phyloP scores from a whole-genome alignment of 2,797 vertebrate genomes.

The Dicrostonyx torquatus region DNA sequence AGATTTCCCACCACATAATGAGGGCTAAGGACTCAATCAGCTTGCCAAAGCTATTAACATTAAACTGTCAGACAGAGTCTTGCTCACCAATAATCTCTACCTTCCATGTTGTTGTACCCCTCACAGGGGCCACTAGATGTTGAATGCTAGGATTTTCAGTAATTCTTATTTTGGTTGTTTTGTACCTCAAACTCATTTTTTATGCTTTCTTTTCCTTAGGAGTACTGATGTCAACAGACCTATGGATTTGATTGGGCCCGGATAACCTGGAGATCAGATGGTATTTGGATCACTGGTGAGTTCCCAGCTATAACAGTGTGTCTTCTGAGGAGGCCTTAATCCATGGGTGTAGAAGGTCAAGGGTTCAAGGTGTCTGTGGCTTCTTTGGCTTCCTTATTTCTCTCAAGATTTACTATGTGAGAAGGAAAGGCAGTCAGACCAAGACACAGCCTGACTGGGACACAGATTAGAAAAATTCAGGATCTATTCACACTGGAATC shows the following conservation, averaged over 20 bases:
- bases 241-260: neutral
- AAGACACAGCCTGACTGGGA: neutral
- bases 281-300: neutral
- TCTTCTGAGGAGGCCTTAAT: neutral
- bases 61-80: no score
- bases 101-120: no score
- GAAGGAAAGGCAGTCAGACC: neutral
- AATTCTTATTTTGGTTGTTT: neutral
- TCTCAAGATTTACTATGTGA: no score
- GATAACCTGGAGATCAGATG: neutral
- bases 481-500: no score
- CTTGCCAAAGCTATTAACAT: no score
- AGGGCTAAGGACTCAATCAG: no score
- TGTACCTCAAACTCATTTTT: neutral
- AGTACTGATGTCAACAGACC: neutral
- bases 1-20: no score
- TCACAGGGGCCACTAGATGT: neutral
- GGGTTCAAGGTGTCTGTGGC: neutral
- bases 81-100: no score
- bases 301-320: neutral
- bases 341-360: no score
- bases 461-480: no score
- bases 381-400: no score
- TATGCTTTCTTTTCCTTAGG: neutral
- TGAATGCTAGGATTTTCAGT: neutral